A percentile compares a stretch with the other conserved stretches of the same genome.
Conservation (phyloP, 2,888 invertebrate genomes). For the Chirona hameri region DNA sequence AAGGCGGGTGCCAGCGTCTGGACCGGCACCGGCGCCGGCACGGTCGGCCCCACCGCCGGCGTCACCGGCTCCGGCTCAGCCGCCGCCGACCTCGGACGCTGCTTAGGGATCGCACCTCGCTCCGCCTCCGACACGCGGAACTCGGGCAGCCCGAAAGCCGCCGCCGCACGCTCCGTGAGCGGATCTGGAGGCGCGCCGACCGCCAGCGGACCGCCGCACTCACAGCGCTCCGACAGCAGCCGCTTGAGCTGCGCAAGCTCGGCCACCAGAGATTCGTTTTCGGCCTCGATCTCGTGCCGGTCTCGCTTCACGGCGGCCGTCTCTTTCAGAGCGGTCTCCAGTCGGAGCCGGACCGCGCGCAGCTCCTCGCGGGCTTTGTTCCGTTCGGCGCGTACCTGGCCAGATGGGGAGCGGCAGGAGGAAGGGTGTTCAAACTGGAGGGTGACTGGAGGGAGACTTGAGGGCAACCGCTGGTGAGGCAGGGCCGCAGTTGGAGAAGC, state of each 20-base stretch:
- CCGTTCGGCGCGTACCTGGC: slow-evolving; percentile 75
- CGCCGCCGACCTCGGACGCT: background rate
- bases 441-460: too few species aligned
- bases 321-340: slow-evolving; percentile 75
- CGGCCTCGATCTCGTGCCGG: slow-evolving; percentile 70
- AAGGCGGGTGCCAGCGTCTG: background rate
- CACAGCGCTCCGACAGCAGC: slow-evolving; percentile 7
- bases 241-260: slow-evolving; percentile 55
- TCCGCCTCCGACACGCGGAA: background rate
- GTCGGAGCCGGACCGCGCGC: slow-evolving; percentile 72
- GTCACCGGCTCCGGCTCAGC: background rate
- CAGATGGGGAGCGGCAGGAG: slow-evolving; percentile 22
- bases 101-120: slow-evolving; percentile 6
- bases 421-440: too few species aligned
- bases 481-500: too few species aligned
- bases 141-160: background rate
- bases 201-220: slow-evolving; percentile 4
- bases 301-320: slow-evolving; percentile 65
- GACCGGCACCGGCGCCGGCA: background rate
- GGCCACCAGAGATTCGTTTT: slow-evolving; percentile 69
- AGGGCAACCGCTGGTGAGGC: too few species aligned
- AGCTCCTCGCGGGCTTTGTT: slow-evolving; percentile 89
- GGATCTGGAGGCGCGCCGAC: background rate
- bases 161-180: background rate
- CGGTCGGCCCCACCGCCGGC: background rate